Evolutionary conservation across 2,888 invertebrate genomes (phyloP).

Genomic region (Dorcus parallelipipedus): DNA sequence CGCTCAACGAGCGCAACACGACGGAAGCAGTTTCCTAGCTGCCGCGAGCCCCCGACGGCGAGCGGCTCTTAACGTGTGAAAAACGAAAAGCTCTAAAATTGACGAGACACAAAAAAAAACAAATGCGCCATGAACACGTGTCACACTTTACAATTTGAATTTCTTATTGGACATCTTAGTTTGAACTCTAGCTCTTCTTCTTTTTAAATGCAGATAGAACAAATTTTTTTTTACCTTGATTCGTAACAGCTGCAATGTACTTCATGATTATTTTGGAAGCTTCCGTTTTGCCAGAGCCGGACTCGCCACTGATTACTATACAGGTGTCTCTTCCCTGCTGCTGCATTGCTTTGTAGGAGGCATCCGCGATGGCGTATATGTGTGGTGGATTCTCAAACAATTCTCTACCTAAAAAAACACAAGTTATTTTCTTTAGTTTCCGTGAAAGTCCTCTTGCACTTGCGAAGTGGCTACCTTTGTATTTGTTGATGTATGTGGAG

Average conservation of each 20-base stretch:
- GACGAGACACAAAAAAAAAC: too few relatives aligned
- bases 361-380: conserved; percentile 96
- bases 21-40: too few relatives aligned
- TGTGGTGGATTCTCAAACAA: conserved; percentile 96
- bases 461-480: conserved; percentile 61
- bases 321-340: conserved; percentile 91
- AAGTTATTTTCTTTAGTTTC: not conserved
- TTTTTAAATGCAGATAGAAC: not conserved
- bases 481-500: conserved; percentile 78
- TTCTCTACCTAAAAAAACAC: conserved; percentile 68
- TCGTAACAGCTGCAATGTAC: conserved; percentile 96
- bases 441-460: too few relatives aligned
- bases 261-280: conserved; percentile 99
- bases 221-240: conserved; percentile 51
- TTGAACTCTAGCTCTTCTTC: too few relatives aligned
- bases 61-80: too few relatives aligned
- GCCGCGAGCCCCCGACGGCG: too few relatives aligned
- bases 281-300: conserved; percentile 97
- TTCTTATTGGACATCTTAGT: not conserved
- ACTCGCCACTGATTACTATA: conserved; percentile 97
- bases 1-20: too few relatives aligned
- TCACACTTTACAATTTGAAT: too few relatives aligned
- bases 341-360: conserved; percentile 91
- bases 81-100: too few relatives aligned
- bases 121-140: not conserved